Percentiles rank a stretch among this genome's conserved stretches.
Evolutionary conservation across 2,113 vertebrate genomes (phyloP).

Genomic region (Tauraco erythrolophus): DNA sequence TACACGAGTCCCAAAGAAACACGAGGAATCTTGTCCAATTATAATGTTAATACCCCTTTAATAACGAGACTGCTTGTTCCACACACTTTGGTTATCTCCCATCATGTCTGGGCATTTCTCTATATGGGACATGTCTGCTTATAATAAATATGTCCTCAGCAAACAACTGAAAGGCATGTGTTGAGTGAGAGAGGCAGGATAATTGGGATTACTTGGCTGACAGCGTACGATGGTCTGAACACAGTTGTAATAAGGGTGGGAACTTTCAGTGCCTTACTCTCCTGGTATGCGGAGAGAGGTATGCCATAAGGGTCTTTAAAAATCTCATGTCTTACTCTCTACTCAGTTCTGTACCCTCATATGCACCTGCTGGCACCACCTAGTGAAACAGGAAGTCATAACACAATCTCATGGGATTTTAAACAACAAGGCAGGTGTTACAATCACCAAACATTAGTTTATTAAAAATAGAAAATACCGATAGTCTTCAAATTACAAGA

Average conservation of each 20-base stretch:
- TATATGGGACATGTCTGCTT: background rate
- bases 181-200: background rate
- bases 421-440: background rate
- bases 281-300: too few species aligned
- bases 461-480: background rate
- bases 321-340: background rate
- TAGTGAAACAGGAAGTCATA: background rate
- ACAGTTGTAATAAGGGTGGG: background rate
- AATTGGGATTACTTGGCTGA: background rate
- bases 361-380: background rate
- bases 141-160: background rate
- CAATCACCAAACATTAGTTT: background rate
- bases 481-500: background rate
- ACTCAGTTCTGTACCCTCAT: background rate
- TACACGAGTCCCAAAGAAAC: background rate
- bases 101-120: background rate
- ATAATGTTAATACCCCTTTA: background rate
- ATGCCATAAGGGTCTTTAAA: background rate
- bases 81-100: background rate
- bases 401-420: background rate
- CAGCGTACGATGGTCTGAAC: background rate
- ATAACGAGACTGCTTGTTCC: background rate
- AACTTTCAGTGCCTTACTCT: background rate
- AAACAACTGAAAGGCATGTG: background rate
- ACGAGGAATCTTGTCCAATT: background rate